Percentiles rank a stretch among this genome's conserved stretches.
These are phyloP conservation scores for Campaea margaritaria DNA, from an alignment of 2,888 invertebrate genomes.

Conservation along the genomic window DNA sequence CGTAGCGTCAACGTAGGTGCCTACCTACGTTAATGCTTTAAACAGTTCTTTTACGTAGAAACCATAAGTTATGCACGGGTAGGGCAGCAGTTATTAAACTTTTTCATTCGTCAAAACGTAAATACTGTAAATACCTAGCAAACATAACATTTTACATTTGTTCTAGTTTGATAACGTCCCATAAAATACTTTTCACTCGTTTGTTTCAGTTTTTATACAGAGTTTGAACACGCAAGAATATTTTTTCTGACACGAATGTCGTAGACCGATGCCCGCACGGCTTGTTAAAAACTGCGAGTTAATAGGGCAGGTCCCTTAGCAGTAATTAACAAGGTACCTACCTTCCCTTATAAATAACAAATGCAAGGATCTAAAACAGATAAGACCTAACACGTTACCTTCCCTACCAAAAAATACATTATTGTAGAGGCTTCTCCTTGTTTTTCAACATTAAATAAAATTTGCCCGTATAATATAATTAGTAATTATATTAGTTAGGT, in stretches of 20 bases:
- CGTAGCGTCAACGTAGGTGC: too few relatives aligned
- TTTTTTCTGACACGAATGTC: constrained; percentile 59
- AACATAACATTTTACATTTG: constrained; percentile 49
- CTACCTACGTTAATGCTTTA: too few relatives aligned
- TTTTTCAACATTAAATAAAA: too few relatives aligned
- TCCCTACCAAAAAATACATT: too few relatives aligned
- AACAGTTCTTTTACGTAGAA: not conserved
- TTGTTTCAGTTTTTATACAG: constrained; percentile 56
- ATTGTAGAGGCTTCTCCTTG: too few relatives aligned
- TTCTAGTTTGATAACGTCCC: constrained; percentile 61
- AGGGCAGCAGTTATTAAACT: constrained; percentile 1
- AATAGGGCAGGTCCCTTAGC: constrained; percentile 24
- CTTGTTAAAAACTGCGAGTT: constrained; percentile 19
- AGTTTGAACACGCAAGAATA: constrained; percentile 59
- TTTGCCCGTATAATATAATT: too few relatives aligned
- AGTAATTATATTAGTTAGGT: too few relatives aligned
- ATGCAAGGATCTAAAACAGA: too few relatives aligned
- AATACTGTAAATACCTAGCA: constrained; percentile 31
- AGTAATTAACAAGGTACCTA: constrained; percentile 20
- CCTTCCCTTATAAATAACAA: not conserved
- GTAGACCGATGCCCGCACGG: constrained; percentile 11
- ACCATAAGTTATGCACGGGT: not conserved
- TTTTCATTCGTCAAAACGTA: constrained; percentile 26
- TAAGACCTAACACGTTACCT: too few relatives aligned
- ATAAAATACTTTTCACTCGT: constrained; percentile 59